Evolutionary conservation across 2,797 vertebrate genomes (phyloP).

Genomic region (Ceryle rudis): DNA sequence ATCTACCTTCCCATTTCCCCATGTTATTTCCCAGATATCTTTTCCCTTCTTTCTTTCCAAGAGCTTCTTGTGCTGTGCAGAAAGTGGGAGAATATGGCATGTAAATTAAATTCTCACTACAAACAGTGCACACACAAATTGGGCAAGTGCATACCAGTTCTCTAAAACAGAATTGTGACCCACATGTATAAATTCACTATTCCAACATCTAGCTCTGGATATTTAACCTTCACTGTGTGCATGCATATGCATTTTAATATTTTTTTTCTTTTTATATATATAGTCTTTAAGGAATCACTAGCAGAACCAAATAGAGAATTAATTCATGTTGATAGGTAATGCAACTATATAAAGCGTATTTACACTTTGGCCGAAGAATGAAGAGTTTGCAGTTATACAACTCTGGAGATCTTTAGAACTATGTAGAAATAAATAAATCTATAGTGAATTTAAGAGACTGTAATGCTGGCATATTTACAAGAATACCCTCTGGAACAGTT

Average conservation of each 20-base stretch:
- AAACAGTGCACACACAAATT: background rate
- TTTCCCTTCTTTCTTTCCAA: background rate
- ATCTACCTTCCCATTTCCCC: background rate
- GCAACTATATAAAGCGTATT: background rate
- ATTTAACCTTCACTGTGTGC: background rate
- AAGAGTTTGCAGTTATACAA: background rate
- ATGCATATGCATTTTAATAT: rapidly evolving
- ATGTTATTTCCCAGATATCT: background rate
- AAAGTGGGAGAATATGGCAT: background rate
- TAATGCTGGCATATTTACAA: background rate
- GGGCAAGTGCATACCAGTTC: background rate
- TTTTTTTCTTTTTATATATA: background rate
- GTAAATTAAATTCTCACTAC: background rate
- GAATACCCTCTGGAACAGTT: background rate
- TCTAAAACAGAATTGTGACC: background rate
- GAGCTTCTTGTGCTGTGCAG: background rate
- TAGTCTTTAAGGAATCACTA: background rate
- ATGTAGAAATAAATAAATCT: rapidly evolving
- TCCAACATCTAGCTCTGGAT: background rate
- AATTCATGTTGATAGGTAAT: background rate
- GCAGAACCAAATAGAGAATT: background rate
- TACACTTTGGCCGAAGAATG: background rate
- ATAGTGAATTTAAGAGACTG: background rate
- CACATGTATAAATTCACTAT: background rate
- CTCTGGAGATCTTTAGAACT: background rate